Conservation (phyloP, 2,113 vertebrate species). For the Stegastes partitus region DNA sequence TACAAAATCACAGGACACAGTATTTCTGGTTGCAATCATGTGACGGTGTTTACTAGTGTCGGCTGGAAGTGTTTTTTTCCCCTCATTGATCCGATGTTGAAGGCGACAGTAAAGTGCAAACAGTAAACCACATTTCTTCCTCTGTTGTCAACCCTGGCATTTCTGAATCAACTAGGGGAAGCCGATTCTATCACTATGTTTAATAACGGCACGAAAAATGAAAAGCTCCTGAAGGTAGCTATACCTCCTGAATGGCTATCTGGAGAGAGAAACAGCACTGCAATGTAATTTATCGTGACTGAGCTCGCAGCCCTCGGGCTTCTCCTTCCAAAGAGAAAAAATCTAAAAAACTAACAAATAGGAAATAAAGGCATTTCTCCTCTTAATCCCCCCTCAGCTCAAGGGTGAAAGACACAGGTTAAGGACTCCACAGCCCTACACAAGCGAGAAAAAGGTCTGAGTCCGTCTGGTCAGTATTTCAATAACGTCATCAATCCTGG, state of each 20-base stretch:
- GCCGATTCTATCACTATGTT: constrained; percentile 73
- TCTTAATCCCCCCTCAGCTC: constrained; percentile 69
- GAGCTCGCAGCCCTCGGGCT: constrained; percentile 75
- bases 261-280: constrained; percentile 76
- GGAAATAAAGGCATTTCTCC: constrained; percentile 76
- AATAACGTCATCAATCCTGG: constrained; percentile 84
- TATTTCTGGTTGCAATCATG: neutral
- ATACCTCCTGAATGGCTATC: constrained; percentile 78
- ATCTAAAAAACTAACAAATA: constrained; percentile 81
- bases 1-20: neutral
- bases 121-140: constrained; percentile 54
- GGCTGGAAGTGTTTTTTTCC: constrained; percentile 7
- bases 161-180: constrained; percentile 68
- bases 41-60: neutral
- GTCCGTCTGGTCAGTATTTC: constrained; percentile 83
- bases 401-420: constrained; percentile 80
- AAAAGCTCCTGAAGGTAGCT: constrained; percentile 81
- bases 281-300: constrained; percentile 83
- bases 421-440: constrained; percentile 73
- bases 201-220: constrained; percentile 84
- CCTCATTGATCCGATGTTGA: constrained; percentile 35
- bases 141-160: constrained; percentile 61
- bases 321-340: constrained; percentile 60
- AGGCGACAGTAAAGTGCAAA: constrained; percentile 41
- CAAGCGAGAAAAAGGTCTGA: constrained; percentile 69